Evolutionary conservation across 35 echinoderm and acorn worm genomes (phyloP).

Genomic region (Eucidaris tribuloides): DNA sequence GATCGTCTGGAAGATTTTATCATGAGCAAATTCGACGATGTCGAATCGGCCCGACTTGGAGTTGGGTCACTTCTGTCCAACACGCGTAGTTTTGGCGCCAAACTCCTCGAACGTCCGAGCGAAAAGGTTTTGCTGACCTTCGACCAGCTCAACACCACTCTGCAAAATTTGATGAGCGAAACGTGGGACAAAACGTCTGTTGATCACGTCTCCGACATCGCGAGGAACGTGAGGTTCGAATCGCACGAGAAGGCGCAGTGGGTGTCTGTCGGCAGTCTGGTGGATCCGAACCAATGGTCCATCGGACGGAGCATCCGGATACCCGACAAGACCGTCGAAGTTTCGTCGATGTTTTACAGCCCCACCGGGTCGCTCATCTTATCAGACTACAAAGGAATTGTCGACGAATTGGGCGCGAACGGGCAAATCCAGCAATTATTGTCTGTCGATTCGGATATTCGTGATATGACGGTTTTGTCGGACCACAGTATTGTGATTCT

Average conservation of each 20-base stretch:
- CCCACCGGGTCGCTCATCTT: background rate
- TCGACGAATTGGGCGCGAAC: background rate
- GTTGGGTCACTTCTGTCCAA: background rate
- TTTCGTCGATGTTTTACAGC: slow-evolving; percentile 18
- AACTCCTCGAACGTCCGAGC: background rate
- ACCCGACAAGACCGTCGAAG: background rate
- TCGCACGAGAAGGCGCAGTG: slow-evolving; percentile 3
- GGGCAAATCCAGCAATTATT: background rate
- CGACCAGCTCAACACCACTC: slow-evolving; percentile 4
- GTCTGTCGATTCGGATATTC: background rate
- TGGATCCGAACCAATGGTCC: slow-evolving; percentile 26
- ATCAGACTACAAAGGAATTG: background rate
- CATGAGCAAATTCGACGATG: background rate
- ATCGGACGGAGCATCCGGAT: background rate
- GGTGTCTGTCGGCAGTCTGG: slow-evolving; percentile 6
- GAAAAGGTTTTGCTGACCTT: background rate
- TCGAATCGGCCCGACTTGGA: slow-evolving; percentile 2
- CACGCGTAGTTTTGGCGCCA: background rate
- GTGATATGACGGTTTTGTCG: slow-evolving; percentile 2
- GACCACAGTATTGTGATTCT: slow-evolving; percentile 14
- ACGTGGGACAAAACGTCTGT: background rate
- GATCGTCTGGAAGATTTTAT: slow-evolving; percentile 2
- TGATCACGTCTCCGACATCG: background rate
- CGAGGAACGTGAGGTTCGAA: slow-evolving; percentile 15
- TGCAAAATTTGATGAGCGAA: slow-evolving; percentile 1